Conservation (phyloP, 2,797 vertebrate genomes). For the Silurus lanzhouensis region DNA sequence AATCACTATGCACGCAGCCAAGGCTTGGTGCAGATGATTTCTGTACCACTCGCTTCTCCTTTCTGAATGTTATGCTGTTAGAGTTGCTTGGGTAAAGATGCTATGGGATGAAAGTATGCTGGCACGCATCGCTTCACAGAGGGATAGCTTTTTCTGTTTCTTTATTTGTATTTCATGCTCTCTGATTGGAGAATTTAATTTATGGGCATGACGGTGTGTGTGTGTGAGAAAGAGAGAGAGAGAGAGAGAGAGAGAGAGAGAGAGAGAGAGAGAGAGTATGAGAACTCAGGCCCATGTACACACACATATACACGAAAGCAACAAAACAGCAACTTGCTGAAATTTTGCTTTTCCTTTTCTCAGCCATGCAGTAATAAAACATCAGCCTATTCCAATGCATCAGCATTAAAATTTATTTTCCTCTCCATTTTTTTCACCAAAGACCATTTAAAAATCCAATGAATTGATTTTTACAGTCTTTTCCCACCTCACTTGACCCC, state of each 20-base stretch:
- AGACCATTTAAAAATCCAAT: conserved; percentile 69
- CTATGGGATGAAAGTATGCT: conserved; percentile 41
- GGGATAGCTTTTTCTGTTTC: conserved; percentile 57
- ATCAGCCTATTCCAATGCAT: conserved; percentile 39
- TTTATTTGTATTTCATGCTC: conserved; percentile 73
- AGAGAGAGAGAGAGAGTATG: conserved; percentile 46
- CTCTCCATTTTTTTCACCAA: conserved; percentile 56
- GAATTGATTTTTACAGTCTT: conserved; percentile 70
- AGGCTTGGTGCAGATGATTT: conserved; percentile 66
- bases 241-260: conserved; percentile 47
- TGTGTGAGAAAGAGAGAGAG: background rate
- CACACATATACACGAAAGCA: conserved; percentile 52
- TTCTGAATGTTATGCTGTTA: conserved; percentile 67
- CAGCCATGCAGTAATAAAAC: conserved; percentile 67
- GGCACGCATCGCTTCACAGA: conserved; percentile 66
- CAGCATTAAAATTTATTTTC: conserved; percentile 18
- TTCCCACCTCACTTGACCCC: conserved; percentile 60
- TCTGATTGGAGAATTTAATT: conserved; percentile 75
- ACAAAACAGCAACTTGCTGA: background rate
- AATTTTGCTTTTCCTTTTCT: conserved; percentile 56
- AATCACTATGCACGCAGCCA: conserved; percentile 66
- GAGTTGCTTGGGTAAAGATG: conserved; percentile 54
- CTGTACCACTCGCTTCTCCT: conserved; percentile 10
- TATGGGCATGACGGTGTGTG: conserved; percentile 69
- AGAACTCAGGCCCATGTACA: conserved; percentile 55